These are phyloP conservation scores for Burhinus oedicnemus DNA, from an alignment of 2,113 vertebrate species.

Conservation along the genomic window DNA sequence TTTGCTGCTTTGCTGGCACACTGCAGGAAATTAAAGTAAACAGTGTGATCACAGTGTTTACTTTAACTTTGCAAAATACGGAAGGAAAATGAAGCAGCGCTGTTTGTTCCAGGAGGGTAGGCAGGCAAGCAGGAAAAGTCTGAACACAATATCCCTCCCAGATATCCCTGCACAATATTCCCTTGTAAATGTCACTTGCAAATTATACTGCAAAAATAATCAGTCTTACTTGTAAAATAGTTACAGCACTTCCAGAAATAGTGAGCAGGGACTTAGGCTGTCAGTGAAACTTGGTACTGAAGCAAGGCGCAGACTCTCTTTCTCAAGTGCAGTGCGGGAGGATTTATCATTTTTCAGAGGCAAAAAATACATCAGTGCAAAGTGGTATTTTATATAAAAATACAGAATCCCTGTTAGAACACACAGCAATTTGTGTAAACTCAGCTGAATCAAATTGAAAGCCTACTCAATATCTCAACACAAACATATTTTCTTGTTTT, in stretches of 20 bases:
- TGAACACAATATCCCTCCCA: constrained; percentile 49
- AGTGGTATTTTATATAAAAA: constrained; percentile 28
- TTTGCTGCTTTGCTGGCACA: constrained; percentile 69
- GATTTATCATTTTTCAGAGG: constrained; percentile 16
- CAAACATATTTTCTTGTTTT: constrained; percentile 8
- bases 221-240: constrained; percentile 29
- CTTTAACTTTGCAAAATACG: constrained; percentile 69
- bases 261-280: not conserved
- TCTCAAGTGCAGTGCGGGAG: not conserved
- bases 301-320: not conserved
- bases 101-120: constrained; percentile 68
- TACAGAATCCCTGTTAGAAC: not conserved
- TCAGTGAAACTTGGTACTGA: not conserved
- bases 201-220: constrained; percentile 51
- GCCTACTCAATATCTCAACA: not conserved
- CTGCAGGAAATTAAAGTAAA: constrained; percentile 71
- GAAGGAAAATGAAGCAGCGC: constrained; percentile 64
- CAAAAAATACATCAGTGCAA: not conserved
- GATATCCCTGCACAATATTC: constrained; percentile 36
- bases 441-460: constrained; percentile 24
- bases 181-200: constrained; percentile 49
- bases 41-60: constrained; percentile 71
- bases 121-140: constrained; percentile 62
- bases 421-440: constrained; percentile 1
- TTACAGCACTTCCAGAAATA: constrained; percentile 15